A percentile compares a stretch with the other conserved stretches of the same genome.
Evolutionary conservation across 2,113 vertebrate species (phyloP).

Genomic region (Tenebrosternarchus preto): DNA sequence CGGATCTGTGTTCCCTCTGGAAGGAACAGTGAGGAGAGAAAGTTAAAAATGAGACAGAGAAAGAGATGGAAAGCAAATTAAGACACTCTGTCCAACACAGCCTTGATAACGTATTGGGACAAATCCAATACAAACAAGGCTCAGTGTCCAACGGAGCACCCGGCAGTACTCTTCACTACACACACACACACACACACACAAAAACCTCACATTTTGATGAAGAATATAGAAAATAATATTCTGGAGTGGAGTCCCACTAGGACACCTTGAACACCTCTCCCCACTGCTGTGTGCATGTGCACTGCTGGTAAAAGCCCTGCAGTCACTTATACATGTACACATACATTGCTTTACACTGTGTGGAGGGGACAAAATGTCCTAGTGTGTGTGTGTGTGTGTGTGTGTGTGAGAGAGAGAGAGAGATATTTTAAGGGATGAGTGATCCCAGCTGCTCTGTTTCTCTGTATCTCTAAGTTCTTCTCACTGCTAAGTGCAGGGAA

Average conservation of each 20-base stretch:
- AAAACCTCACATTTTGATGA: not conserved
- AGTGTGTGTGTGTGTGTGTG: constrained; percentile 11
- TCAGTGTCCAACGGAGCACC: constrained; percentile 29
- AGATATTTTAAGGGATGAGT: constrained; percentile 20
- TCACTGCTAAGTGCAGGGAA: not conserved
- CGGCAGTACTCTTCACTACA: constrained; percentile 54
- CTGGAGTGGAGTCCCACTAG: not conserved
- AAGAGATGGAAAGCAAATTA: constrained; percentile 28
- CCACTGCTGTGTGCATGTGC: not conserved
- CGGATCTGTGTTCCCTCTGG: constrained; percentile 20
- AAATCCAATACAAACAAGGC: constrained; percentile 54
- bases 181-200: not conserved
- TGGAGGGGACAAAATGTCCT: no score
- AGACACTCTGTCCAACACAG: constrained; percentile 18
- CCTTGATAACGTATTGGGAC: constrained; percentile 57
- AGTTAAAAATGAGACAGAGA: constrained; percentile 38
- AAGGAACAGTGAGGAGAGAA: constrained; percentile 23
- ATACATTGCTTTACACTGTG: no score
- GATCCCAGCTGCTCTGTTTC: constrained; percentile 31
- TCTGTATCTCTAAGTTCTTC: not conserved
- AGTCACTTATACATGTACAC: no score
- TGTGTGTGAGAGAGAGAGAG: constrained; percentile 14
- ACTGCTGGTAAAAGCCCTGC: no score
- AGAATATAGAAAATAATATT: not conserved
- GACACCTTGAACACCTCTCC: not conserved